These are phyloP conservation scores for Andrena trimmerana DNA, from an alignment of 2,888 invertebrate species.

Conservation along the genomic window DNA sequence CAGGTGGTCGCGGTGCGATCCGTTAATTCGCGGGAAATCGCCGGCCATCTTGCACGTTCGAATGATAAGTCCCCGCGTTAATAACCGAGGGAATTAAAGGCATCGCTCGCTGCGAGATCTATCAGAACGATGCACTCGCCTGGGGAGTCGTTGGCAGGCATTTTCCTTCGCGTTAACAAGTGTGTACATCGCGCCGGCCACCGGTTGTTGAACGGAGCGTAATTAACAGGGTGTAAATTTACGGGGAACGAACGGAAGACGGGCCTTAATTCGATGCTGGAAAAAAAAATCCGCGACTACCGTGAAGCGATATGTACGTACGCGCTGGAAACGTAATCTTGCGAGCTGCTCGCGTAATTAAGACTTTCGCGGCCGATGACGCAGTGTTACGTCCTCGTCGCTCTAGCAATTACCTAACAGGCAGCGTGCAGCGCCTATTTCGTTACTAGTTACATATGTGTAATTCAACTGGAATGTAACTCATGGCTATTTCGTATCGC, in stretches of 20 bases:
- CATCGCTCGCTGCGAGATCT: neutral
- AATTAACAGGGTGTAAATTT: slow-evolving; percentile 20
- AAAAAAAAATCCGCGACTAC: slow-evolving; percentile 26
- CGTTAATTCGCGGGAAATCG: too few species aligned
- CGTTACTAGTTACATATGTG: too few species aligned
- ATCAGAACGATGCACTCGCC: slow-evolving; percentile 15
- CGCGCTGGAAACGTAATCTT: slow-evolving; percentile 14
- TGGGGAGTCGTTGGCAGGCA: neutral
- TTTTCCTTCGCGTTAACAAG: slow-evolving; percentile 22
- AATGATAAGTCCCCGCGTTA: too few species aligned
- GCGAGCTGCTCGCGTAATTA: slow-evolving; percentile 28
- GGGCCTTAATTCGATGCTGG: slow-evolving; percentile 22
- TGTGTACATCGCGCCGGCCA: neutral
- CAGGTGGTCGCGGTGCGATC: too few species aligned
- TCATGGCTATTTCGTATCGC: too few species aligned
- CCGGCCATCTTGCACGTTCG: too few species aligned
- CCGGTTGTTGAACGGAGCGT: neutral
- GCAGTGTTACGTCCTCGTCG: neutral
- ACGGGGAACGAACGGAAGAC: slow-evolving; percentile 16
- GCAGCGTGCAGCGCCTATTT: too few species aligned
- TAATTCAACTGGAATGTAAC: too few species aligned
- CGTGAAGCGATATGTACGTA: slow-evolving; percentile 16
- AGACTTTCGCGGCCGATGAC: slow-evolving; percentile 4
- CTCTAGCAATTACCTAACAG: neutral
- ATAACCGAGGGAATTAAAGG: too few species aligned